Evolutionary conservation across 2,888 invertebrate genomes (phyloP).

Genomic region (Trilocha varians): DNA sequence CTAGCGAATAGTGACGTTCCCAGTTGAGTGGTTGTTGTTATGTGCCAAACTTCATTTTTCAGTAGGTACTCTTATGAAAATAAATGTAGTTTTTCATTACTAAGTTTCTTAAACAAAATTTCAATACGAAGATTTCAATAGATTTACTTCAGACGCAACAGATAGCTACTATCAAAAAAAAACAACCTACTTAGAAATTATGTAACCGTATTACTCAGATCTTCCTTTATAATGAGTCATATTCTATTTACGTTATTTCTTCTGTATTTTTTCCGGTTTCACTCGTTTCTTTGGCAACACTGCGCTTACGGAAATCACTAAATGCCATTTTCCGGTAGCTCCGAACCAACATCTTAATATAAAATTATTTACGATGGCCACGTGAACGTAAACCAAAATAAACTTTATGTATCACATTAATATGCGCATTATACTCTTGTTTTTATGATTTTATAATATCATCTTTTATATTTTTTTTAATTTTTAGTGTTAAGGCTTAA

Average conservation of each 20-base stretch:
- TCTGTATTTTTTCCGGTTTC: slow-evolving; percentile 17
- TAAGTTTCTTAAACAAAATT: no score
- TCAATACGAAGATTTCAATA: no score
- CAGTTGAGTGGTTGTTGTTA: no score
- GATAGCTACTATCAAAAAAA: no score
- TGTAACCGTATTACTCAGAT: neutral
- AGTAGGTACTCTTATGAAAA: no score
- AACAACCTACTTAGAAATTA: neutral
- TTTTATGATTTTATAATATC: neutral
- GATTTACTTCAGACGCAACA: no score
- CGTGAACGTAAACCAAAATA: neutral
- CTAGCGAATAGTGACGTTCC: no score
- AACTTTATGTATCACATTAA: neutral
- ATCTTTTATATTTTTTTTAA: neutral
- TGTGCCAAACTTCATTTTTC: no score
- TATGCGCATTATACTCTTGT: neutral
- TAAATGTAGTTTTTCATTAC: no score
- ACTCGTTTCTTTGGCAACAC: slow-evolving; percentile 10
- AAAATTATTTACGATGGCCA: neutral
- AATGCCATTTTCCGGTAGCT: slow-evolving; percentile 11
- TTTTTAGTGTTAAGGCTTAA: no score
- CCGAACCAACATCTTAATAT: neutral
- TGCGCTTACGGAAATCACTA: slow-evolving; percentile 12
- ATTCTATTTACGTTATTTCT: neutral
- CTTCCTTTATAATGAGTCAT: neutral